phyloP scores from a whole-genome alignment of 1,140 invertebrate genomes.

The Trichonephila clavata region DNA sequence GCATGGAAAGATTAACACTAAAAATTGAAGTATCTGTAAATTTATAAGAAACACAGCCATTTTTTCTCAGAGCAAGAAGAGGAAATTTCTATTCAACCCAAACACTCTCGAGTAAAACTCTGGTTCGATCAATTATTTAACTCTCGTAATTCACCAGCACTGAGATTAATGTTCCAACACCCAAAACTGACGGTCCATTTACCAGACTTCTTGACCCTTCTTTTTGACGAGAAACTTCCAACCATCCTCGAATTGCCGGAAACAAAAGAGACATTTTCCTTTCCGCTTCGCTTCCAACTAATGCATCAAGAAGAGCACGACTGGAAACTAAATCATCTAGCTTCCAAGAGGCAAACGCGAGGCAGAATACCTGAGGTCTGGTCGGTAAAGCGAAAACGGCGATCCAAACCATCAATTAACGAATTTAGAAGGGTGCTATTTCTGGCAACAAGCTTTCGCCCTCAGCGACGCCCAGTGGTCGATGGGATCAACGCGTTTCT shows the following conservation, averaged over 20 bases:
- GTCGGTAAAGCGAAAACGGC: background rate
- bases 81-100: no score
- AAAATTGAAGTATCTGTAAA: no score
- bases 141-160: background rate
- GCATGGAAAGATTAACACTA: no score
- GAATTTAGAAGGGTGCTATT: constrained; percentile 49
- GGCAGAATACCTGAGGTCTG: background rate
- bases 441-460: constrained; percentile 38
- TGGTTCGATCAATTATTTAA: no score
- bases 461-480: constrained; percentile 39
- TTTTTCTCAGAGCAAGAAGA: no score
- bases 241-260: background rate
- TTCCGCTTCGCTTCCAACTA: background rate
- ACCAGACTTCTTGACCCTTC: background rate
- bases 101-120: no score
- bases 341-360: background rate
- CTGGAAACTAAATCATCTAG: constrained; percentile 28
- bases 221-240: background rate
- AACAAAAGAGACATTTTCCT: background rate
- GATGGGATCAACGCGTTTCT: constrained; percentile 28
- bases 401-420: constrained; percentile 34
- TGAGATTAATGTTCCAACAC: background rate
- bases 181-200: background rate
- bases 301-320: background rate
- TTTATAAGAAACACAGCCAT: no score